Evolutionary conservation across 2,888 invertebrate species (phyloP), one percentile per base, ranked within the genome.

Genomic region (Leptopilina drosophilae): DNA sequence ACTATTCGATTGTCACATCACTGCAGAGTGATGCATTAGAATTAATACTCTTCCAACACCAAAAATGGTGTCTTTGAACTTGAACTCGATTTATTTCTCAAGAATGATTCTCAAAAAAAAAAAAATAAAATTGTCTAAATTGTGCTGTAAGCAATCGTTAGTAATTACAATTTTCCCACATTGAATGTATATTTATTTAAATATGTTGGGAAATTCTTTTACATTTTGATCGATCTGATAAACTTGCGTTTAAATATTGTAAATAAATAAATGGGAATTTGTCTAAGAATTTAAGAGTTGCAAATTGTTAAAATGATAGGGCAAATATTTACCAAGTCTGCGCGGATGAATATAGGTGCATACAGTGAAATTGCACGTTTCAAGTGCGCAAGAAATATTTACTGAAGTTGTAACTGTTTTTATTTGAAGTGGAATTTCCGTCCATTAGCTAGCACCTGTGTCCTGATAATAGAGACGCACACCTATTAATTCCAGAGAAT

Each of bases 351-450:
- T 33, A 59, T 40, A 40, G 56, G 20, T 20, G 1, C 20, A 20
- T 14, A 73, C 33, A 20, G 20, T 73, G 56, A 73, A 73, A 73
- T 73, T 73, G n/a, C 53, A 56, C 56, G 40, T 73, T 33, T 73
- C 40, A 33, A 33, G 56, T 73, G 56, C 40, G 56, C 40, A 73
- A 73, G 73, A 73, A 73, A 73, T 73, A 59, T 73, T 59, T n/a
- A 56, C 73, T 56, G 73, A 53, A 73, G 73, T 73, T 59, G 73
- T 73, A 73, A 73, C 56, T 73, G 56, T 73, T 73, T 73, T 73
- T 73, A 73, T 73, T 73, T 56, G 56, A 20, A 33, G 5, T 59
- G 73, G 73, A 73, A 73, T 73, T 73, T 73, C 56, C 56, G 26
- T 73, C 56, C 40, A 73, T 73, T 56, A 56, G 73, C 40, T 56